These are phyloP conservation scores for Thunnus maccoyii DNA, from an alignment of 2,113 vertebrate species.

Conservation along the genomic window DNA sequence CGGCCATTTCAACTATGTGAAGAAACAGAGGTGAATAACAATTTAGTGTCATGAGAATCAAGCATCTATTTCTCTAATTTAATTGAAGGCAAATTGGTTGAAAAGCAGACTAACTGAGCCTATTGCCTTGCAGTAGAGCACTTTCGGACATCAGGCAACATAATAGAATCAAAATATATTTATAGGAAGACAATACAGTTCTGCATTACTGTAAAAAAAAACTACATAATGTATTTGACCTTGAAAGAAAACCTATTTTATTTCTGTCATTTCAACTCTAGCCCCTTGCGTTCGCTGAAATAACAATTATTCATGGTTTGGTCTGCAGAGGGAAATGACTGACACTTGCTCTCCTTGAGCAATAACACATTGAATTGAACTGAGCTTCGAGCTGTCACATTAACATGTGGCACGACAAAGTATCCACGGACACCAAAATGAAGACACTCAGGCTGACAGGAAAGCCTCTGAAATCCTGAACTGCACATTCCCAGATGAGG, in stretches of 20 bases:
- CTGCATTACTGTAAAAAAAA: constrained; percentile 22
- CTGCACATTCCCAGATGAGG: constrained; percentile 7
- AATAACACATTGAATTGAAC: constrained; percentile 69
- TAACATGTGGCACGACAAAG: constrained; percentile 65
- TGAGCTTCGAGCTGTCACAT: constrained; percentile 73
- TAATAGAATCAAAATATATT: constrained; percentile 42
- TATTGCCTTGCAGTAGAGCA: background rate
- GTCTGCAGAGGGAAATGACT: constrained; percentile 65
- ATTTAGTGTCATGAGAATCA: constrained; percentile 46
- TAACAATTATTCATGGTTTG: constrained; percentile 72
- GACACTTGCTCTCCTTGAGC: constrained; percentile 71
- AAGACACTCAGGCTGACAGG: constrained; percentile 19
- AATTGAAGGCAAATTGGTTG: constrained; percentile 56
- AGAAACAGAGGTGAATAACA: constrained; percentile 63
- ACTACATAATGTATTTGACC: constrained; percentile 45
- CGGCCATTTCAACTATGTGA: constrained; percentile 43
- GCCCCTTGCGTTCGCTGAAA: constrained; percentile 60
- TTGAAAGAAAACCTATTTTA: constrained; percentile 65
- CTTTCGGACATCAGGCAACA: background rate
- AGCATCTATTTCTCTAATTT: constrained; percentile 58
- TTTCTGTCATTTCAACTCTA: constrained; percentile 57
- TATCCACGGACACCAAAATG: constrained; percentile 41
- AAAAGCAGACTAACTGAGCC: constrained; percentile 22
- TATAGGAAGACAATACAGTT: constrained; percentile 22
- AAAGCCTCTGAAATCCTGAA: constrained; percentile 43